Conservation (phyloP, 2,113 vertebrate genomes). For the Rhinogobius similis region DNA sequence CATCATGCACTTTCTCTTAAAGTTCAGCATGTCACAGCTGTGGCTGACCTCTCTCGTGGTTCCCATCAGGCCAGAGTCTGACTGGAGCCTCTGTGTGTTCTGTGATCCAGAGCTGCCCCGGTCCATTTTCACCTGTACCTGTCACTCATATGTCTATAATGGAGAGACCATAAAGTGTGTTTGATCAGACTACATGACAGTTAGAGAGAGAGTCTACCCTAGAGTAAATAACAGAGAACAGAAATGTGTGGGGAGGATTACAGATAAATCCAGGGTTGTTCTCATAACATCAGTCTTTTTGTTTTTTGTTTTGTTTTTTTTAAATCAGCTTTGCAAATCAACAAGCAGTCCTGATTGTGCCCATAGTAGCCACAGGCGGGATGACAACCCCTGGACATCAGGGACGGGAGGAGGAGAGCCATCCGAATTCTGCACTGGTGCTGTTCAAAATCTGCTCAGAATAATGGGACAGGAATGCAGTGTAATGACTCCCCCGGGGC, state of each 20-base stretch:
- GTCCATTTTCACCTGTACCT: constrained; percentile 73
- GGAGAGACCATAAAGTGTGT: constrained; percentile 45
- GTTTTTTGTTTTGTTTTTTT: too few relatives aligned
- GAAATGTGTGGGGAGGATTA: too few relatives aligned
- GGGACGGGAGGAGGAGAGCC: constrained; percentile 57
- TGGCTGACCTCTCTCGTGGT: constrained; percentile 58
- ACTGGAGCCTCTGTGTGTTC: constrained; percentile 60
- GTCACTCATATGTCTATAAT: constrained; percentile 61
- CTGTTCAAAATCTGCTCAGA: constrained; percentile 73
- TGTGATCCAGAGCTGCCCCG: constrained; percentile 58
- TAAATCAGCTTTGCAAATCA: too few relatives aligned
- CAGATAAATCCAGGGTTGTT: constrained; percentile 23
- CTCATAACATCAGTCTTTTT: too few relatives aligned
- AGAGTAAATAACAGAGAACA: too few relatives aligned
- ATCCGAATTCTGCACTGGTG: constrained; percentile 60
- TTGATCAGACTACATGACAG: constrained; percentile 57
- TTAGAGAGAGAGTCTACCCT: background rate
- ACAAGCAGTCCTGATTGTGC: background rate
- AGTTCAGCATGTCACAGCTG: constrained; percentile 50
- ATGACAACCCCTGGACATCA: constrained; percentile 60
- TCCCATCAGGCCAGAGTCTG: constrained; percentile 55
- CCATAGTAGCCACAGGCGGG: constrained; percentile 24
- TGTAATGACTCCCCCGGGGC: constrained; percentile 82
- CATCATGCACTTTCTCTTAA: constrained; percentile 42
- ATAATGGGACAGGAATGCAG: constrained; percentile 76